Base-by-base conservation (phyloP, 2,113 vertebrate genomes). In the Myrmecophaga tridactyla region DNA sequence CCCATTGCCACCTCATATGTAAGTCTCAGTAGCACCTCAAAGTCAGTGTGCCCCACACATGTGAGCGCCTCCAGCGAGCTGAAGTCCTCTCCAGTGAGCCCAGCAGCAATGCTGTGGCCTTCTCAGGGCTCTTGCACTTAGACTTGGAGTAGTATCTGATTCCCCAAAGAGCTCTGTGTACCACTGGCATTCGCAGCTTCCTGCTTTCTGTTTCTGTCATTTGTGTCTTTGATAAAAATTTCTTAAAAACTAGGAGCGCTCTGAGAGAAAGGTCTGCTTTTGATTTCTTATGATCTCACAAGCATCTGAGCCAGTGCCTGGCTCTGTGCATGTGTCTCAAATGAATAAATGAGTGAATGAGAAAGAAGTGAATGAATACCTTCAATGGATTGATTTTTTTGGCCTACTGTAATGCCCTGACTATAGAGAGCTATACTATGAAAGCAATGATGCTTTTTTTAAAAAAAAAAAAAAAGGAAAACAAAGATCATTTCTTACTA, bases 1-100 rank as follows among this genome's bases (percentile, higher is more conserved):
- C 8, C 25, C 27, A 4, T 25, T 46, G 43, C 15, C n/a, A 48
- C 31, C 43, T 48, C 43, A 14, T 23, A 6, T 2, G 25, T 10
- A 18, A 0, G 7, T 31, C 58, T 5, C 39, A 4, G 46, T 34
- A 58, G 21, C 21, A 63, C 63, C 25, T 43, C 36, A 18, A 29
- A 34, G 1, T 63, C 7, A 2, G 25, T 46, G 9, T 6, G 6
- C 21, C 15, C 43, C 7, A 4, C 58, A 43, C 20, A 7, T 4
- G 2, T 7, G 31, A 41, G 31, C 63, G 3, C 69, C 51, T 39
- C 15, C 25, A 29, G 2, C 7, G 41, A 27, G 13, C 18, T 3
- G 25, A 73, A 27, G 12, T 6, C 39, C 23, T 72, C 41, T 43
- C 39, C 17, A 46, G 41, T 27, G 25, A 7, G 36, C n/a, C 13